Conservation (phyloP, 2,797 vertebrate genomes). For the Lagocephalus sceleratus region DNA sequence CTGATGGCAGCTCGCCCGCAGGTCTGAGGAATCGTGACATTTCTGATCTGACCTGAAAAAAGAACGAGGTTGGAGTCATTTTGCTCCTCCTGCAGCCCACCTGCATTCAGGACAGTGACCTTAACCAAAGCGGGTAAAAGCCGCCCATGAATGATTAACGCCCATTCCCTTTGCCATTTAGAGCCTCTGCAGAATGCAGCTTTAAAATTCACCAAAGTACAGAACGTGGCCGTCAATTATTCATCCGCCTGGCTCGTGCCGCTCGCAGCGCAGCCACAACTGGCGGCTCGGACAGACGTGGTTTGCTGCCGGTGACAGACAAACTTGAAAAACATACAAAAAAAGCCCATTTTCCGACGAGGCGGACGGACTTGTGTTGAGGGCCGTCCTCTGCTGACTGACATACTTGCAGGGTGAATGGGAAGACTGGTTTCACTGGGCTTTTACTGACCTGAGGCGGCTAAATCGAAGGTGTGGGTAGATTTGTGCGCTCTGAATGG, state of each 20-base stretch:
- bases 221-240: conserved; percentile 77
- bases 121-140: conserved; percentile 75
- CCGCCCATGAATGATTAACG: conserved; percentile 77
- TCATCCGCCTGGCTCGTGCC: conserved; percentile 63
- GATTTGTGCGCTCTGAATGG: too few relatives aligned
- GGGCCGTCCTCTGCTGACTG: too few relatives aligned
- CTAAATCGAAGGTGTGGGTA: too few relatives aligned
- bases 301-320: conserved; percentile 51
- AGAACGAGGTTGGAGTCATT: conserved; percentile 6
- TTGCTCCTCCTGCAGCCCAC: conserved; percentile 30
- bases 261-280: conserved; percentile 33
- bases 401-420: too few relatives aligned
- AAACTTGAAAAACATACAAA: too few relatives aligned
- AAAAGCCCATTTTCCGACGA: too few relatives aligned
- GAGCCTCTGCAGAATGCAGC: conserved; percentile 71
- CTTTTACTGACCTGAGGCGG: too few relatives aligned
- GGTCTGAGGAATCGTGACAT: conserved; percentile 4
- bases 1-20: conserved; percentile 15
- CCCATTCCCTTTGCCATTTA: conserved; percentile 70
- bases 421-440: too few relatives aligned
- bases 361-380: too few relatives aligned
- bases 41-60: conserved; percentile 6
- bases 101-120: conserved; percentile 67
- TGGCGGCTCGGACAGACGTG: conserved; percentile 24
- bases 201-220: conserved; percentile 80